Percentiles rank a stretch among this genome's conserved stretches.
Conservation (phyloP, 1,140 invertebrate genomes). For the Teleogryllus occipitalis region DNA sequence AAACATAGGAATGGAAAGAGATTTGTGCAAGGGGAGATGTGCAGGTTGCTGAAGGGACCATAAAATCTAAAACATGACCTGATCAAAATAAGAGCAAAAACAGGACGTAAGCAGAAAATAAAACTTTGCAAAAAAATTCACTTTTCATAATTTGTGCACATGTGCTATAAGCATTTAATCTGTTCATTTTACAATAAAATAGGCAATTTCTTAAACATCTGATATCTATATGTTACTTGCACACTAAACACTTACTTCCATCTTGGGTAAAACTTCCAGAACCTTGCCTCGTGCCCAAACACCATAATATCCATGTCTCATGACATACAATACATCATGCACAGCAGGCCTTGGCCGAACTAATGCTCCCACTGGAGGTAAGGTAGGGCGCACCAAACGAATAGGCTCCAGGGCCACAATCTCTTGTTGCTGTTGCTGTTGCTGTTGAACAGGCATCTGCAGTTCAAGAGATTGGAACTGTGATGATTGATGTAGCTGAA, state of each 20-base stretch:
- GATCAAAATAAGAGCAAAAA: too few relatives aligned
- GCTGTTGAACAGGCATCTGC: background rate
- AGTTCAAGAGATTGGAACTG: background rate
- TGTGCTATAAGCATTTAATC: too few relatives aligned
- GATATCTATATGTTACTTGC: too few relatives aligned
- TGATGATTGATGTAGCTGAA: background rate
- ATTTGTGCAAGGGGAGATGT: too few relatives aligned
- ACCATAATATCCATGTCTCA: slow-evolving; percentile 41
- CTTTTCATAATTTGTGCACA: too few relatives aligned
- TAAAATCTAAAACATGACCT: too few relatives aligned
- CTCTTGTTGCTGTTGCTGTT: slow-evolving; percentile 9
- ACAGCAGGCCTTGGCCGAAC: slow-evolving; percentile 32
- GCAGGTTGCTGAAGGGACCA: too few relatives aligned
- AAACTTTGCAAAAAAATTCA: too few relatives aligned
- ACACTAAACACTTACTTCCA: background rate
- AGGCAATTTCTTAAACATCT: too few relatives aligned
- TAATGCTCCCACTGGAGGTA: slow-evolving; percentile 37
- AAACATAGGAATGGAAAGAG: too few relatives aligned
- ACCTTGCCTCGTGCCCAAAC: slow-evolving; percentile 43
- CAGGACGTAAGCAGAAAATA: too few relatives aligned
- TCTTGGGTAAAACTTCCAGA: slow-evolving; percentile 32
- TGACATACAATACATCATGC: slow-evolving; percentile 42
- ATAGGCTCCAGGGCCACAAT: slow-evolving; percentile 18
- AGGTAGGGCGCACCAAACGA: background rate
- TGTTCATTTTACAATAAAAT: too few relatives aligned